A percentile compares a stretch with the other conserved stretches of the same genome.
These are phyloP conservation scores for Austrofundulus limnaeus DNA, from an alignment of 2,113 vertebrate genomes.

Conservation along the genomic window DNA sequence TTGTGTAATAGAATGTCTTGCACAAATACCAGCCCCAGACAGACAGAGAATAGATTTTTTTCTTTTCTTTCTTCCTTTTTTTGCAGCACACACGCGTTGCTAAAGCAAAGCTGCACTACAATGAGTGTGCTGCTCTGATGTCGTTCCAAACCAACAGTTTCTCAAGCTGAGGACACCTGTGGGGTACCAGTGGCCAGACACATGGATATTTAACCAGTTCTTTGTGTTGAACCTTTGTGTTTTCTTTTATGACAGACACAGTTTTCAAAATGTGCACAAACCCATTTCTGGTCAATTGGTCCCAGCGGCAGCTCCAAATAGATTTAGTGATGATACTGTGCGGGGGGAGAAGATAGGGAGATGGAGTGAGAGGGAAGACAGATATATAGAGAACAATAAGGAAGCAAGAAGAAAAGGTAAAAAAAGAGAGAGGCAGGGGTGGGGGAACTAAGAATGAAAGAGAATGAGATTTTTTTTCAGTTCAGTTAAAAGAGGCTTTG, in stretches of 20 bases:
- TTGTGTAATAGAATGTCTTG: constrained; percentile 49
- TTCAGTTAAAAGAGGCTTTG: constrained; percentile 72
- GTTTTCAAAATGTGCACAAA: constrained; percentile 79
- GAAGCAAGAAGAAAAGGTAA: constrained; percentile 26
- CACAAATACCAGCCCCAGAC: constrained; percentile 32
- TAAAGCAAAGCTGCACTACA: constrained; percentile 46
- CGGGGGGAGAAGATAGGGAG: constrained; percentile 53
- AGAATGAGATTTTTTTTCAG: constrained; percentile 73
- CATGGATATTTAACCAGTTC: constrained; percentile 75
- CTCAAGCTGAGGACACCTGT: constrained; percentile 62
- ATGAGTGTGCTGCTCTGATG: constrained; percentile 56
- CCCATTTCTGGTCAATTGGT: constrained; percentile 81
- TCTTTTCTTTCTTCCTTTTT: no score
- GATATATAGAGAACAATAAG: constrained; percentile 56
- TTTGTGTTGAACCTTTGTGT: constrained; percentile 73
- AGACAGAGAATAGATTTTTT: constrained; percentile 56
- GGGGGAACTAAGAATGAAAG: constrained; percentile 59
- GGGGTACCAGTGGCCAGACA: constrained; percentile 55
- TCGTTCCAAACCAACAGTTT: constrained; percentile 62
- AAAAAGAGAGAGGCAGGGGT: not conserved
- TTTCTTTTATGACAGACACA: constrained; percentile 76
- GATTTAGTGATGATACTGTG: constrained; percentile 80
- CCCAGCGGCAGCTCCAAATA: constrained; percentile 80
- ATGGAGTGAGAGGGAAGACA: constrained; percentile 56
- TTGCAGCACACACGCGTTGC: constrained; percentile 30